Evolutionary conservation across 1,140 invertebrate species (phyloP).

Genomic region (Leptinotarsa lineolata): DNA sequence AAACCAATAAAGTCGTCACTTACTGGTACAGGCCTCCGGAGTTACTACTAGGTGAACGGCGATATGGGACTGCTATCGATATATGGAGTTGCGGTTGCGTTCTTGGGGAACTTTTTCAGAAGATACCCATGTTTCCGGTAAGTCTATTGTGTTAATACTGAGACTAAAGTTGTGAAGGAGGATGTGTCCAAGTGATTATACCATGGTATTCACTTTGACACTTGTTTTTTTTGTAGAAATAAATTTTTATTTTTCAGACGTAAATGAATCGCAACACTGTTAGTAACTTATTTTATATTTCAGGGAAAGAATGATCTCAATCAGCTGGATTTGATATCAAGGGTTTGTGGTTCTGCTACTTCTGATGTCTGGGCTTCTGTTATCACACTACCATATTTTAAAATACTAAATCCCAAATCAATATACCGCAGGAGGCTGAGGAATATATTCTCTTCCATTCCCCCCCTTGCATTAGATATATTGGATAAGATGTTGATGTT

Average conservation of each 20-base stretch:
- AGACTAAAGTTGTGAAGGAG: too few species aligned
- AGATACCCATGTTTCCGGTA: slow-evolving; percentile 94
- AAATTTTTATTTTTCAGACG: too few species aligned
- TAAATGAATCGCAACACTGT: too few species aligned
- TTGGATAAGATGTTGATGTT: slow-evolving; percentile 96
- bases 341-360: slow-evolving; percentile 92
- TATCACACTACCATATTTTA: slow-evolving; percentile 90
- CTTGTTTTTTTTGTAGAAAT: too few species aligned
- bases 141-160: slow-evolving; percentile 26
- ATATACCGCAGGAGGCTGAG: slow-evolving; percentile 83
- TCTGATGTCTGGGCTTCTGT: slow-evolving; percentile 98
- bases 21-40: slow-evolving; percentile 85
- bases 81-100: slow-evolving; percentile 99
- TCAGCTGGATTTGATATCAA: slow-evolving; percentile 93
- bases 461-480: slow-evolving; percentile 84
- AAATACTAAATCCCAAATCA: slow-evolving; percentile 94
- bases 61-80: slow-evolving; percentile 97
- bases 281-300: neutral
- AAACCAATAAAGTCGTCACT: slow-evolving; percentile 99
- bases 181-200: too few species aligned
- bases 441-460: slow-evolving; percentile 94
- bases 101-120: slow-evolving; percentile 95
- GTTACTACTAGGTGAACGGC: slow-evolving; percentile 92
- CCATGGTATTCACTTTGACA: too few species aligned
- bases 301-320: slow-evolving; percentile 90